Evolutionary conservation across 2,113 vertebrate genomes (phyloP), one percentile per base, ranked within the genome.

Genomic region (Erpornis zantholeuca): DNA sequence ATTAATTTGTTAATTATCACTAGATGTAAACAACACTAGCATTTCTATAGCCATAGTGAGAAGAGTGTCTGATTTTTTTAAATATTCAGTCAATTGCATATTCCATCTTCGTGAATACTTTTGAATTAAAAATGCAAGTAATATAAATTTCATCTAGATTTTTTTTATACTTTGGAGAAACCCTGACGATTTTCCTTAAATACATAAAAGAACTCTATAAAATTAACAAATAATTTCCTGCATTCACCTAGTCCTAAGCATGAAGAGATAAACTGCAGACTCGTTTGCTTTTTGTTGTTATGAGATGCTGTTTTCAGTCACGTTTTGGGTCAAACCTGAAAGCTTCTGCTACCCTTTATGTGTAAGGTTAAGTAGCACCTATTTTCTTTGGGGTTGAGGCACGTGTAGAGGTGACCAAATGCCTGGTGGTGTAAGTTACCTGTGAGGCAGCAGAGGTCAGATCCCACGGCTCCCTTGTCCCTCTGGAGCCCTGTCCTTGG

Each of bases 301-400:
- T 0, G 2, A 35, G 31, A 40, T 0, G 1, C 50, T 50, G 11
- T 40, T 86, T 80, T 80, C 50, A 40, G 19, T 54, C 54, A 31
- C 1, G 1, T 54, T 86, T 93, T 71, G 60, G 76, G 64, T 64
- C 79, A 81, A 83, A 86, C 16, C n/a, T 18, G 38, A 81, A 35
- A 3, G 7, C 50, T 83, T 59, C 28, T 57, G 78, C 54, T 33
- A 28, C 40, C 12, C 15, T 65, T 71, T 25, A 38, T 7, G 6
- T 4, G 3, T 16, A 14, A 68, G 9, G 23, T 17, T 45, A 52
- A 45, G 19, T 0, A 53, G 15, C 7, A 21, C 7, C 18, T n/a
- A 1, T 63, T 93, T 81, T 42, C 3, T 25, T 31, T 11, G 35
- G 38, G 33, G 17, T 16, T 69, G 47, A n/a, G 23, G 35, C 12